Base-by-base conservation (phyloP, 37 sponge, comb jelly and placozoan species). In the Geodia barretti region DNA sequence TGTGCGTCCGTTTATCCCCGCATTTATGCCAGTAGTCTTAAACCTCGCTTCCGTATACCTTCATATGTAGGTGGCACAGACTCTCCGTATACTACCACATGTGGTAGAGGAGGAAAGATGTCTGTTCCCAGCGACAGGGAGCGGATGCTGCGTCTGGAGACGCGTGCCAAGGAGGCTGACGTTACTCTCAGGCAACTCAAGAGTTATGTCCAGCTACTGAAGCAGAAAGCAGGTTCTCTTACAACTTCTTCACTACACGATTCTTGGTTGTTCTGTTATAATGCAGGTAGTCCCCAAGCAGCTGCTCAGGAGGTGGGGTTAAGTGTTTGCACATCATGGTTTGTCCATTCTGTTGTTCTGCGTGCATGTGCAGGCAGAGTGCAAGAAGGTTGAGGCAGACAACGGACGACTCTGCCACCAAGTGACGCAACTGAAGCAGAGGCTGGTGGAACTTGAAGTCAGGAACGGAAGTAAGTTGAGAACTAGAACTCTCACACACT, bases 131-230 rank as follows among this genome's bases (percentile, higher is more conserved):
- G 54, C 54, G 83, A 84, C 19, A 82, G 72, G 58, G 89, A 85
- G 33, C 62, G 89, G 4, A 31, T 88, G 41, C 64, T 42, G 43
- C 64, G 72, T 54, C 62, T 94, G 62, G 89, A 94, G 43, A 60
- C 83, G 21, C 31, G 88, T 26, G 81, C 89, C 35, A 65, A 43
- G 59, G 88, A 94, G 61, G 92, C 95, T 19, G 95, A 94, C 40
- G 65, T 37, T 3, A 70, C 92, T 38, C 78, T 94, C 1, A 75
- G 74, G 42, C 83, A 83, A 37, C 70, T 94, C 41, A 87, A 66
- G 42, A 43, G 29, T 24, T 84, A 73, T 41, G 58, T 91, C 14
- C 77, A 87, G 28, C 40, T 89, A 4, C 60, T 94, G 29, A 86
- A 76, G 21, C 76, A 81, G n/a, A 83, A 78, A 79, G 64, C 91